Conservation (phyloP, 2,888 invertebrate species). For the Terebella lapidaria region DNA sequence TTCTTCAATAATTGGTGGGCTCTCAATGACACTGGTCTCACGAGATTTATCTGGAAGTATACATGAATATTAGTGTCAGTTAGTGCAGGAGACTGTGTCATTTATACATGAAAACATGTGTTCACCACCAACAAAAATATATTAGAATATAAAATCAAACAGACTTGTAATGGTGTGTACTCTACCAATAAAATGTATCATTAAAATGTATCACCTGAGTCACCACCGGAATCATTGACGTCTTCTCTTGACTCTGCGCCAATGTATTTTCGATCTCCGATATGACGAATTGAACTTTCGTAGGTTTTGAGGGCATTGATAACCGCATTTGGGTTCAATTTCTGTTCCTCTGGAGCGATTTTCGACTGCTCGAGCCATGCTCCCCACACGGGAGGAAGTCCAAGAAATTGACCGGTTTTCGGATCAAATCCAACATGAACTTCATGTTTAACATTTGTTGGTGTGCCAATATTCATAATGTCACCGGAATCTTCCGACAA, state of each 20-base stretch:
- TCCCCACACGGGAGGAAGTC: conserved; percentile 63
- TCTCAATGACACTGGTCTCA: background rate
- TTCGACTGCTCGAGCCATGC: conserved; percentile 66
- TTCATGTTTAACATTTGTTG: conserved; percentile 98
- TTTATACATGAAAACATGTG: too few species aligned
- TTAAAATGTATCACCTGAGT: background rate
- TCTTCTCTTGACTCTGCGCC: conserved; percentile 21
- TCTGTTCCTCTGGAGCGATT: conserved; percentile 80
- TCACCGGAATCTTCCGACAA: conserved; percentile 2
- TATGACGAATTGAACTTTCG: conserved; percentile 46
- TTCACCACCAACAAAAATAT: too few species aligned
- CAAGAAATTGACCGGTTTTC: conserved; percentile 96
- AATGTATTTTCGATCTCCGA: conserved; percentile 50
- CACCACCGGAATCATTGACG: conserved; percentile 6
- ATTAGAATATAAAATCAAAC: too few species aligned
- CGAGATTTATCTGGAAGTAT: too few species aligned
- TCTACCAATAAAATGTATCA: too few species aligned
- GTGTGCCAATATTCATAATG: conserved; percentile 83
- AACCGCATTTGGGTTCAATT: conserved; percentile 98
- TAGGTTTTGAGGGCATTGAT: conserved; percentile 76
- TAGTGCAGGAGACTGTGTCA: too few species aligned
- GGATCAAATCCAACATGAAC: conserved; percentile 98
- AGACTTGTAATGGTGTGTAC: too few species aligned
- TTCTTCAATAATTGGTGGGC: too few species aligned
- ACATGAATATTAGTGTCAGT: too few species aligned